Base-by-base conservation (phyloP, 1,140 invertebrate species). In the Venturia canescens region DNA sequence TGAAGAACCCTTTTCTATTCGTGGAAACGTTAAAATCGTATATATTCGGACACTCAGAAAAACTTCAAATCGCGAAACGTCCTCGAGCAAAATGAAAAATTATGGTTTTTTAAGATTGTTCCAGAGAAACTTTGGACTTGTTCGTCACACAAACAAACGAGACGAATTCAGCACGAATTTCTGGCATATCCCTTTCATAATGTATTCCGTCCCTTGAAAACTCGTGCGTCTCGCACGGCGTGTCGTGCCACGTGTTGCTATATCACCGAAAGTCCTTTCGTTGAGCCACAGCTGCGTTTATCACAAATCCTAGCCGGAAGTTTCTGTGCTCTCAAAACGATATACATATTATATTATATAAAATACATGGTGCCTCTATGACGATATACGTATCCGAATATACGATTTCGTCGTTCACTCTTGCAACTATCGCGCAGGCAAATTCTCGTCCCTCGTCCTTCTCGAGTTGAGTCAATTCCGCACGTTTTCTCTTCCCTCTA, bases 201-300 rank as follows among this genome's bases (percentile, higher is more conserved):
- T 89, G 80, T 88, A 88, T 90, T 88, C 87, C 69, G 80, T 82
- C 86, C 75, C 60, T 88, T 83, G 79, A 79, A 80, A 79, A 78
- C 26, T 79, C 44, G 71, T 69, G 66, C 29, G 66, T 31, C 29
- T 18, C 66, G n/a, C 66, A n/a, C 13, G 77, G 83, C 79, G 82
- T 88, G 86, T 88, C 81, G 80, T 81, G 80, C 85, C 88, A 89
- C 89, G 84, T 89, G 87, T 86, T 87, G 84, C 86, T 87, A 85
- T 84, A 78, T 82, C 34, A 66, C 48, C 29, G 44, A 15, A 69
- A 5, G 38, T 31, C 26, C 66, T 29, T 11, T 77, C 31, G 29
- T 57, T 50, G 21, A 82, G 84, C 63, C 85, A 81, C 85, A 86
- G 86, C 85, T 87, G 86, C 81, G 83, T 84, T 86, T 84, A 86